These are phyloP conservation scores for Mesorhabditis spiculigera DNA, from an alignment of 2,888 invertebrate species.

Conservation along the genomic window DNA sequence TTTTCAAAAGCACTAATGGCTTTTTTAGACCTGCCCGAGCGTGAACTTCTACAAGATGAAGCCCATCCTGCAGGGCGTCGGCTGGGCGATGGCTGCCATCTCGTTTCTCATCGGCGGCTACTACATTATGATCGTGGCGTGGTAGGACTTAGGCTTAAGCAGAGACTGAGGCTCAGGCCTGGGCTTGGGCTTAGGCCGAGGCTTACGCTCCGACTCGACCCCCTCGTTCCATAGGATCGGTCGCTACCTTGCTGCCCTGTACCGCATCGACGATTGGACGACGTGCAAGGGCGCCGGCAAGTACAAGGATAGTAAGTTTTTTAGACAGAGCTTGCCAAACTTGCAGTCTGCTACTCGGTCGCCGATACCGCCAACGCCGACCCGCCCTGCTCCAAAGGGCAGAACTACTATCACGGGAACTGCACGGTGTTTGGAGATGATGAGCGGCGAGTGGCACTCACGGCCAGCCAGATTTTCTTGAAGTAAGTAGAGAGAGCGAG, in stretches of 20 bases:
- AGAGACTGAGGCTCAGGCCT: background rate
- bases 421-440: too few species aligned
- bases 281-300: constrained; percentile 27
- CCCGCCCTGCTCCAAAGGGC: too few species aligned
- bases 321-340: background rate
- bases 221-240: constrained; percentile 66
- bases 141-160: constrained; percentile 60
- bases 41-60: background rate
- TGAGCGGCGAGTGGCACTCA: too few species aligned
- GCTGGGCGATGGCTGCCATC: constrained; percentile 86
- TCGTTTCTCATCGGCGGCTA: constrained; percentile 91
- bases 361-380: too few species aligned
- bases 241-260: constrained; percentile 68
- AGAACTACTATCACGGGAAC: too few species aligned
- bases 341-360: too few species aligned
- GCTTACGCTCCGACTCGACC: background rate
- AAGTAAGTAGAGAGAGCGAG: too few species aligned
- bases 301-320: background rate
- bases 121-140: constrained; percentile 90
- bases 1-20: background rate
- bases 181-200: constrained; percentile 11
- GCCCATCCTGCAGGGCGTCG: constrained; percentile 68
- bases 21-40: background rate
- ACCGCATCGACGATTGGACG: constrained; percentile 20
- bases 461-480: too few species aligned